phyloP scores from a whole-genome alignment of 2,113 vertebrate genomes.

The Cebus imitator region DNA sequence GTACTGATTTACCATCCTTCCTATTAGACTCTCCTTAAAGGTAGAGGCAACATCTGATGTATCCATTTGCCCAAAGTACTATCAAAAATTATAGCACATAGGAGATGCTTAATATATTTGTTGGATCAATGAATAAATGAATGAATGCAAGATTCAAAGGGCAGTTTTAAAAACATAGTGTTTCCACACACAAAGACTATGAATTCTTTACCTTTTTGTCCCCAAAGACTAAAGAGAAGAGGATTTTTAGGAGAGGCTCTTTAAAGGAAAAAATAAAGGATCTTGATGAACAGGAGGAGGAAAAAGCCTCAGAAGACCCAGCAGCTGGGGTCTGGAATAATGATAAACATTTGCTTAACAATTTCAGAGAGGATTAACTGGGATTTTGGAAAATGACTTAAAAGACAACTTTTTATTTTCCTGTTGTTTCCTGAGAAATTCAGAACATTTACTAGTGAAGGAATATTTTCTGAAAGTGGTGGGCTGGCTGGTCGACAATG shows the following conservation, averaged over 20 bases:
- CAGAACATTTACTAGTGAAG: conserved; percentile 45
- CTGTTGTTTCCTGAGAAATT: conserved; percentile 37
- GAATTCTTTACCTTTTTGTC: neutral
- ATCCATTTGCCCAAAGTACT: neutral
- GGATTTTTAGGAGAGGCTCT: neutral
- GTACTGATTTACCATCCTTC: neutral
- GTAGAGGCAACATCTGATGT: neutral
- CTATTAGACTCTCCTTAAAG: neutral
- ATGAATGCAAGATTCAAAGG: neutral
- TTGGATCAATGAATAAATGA: neutral
- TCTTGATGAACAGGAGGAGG: neutral
- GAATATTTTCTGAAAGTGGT: conserved; percentile 56
- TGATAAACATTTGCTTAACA: neutral
- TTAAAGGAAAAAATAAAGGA: neutral
- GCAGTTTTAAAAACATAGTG: neutral
- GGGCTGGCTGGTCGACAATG: conserved; percentile 27
- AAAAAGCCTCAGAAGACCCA: neutral
- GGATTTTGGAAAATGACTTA: neutral
- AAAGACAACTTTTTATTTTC: conserved; percentile 23
- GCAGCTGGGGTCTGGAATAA: neutral
- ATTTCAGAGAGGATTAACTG: neutral
- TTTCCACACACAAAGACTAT: neutral
- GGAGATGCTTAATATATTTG: neutral
- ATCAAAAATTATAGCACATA: neutral
- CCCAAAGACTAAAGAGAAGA: neutral